Evolutionary conservation across 2,888 invertebrate species (phyloP).

Genomic region (Leptogaster cylindrica): DNA sequence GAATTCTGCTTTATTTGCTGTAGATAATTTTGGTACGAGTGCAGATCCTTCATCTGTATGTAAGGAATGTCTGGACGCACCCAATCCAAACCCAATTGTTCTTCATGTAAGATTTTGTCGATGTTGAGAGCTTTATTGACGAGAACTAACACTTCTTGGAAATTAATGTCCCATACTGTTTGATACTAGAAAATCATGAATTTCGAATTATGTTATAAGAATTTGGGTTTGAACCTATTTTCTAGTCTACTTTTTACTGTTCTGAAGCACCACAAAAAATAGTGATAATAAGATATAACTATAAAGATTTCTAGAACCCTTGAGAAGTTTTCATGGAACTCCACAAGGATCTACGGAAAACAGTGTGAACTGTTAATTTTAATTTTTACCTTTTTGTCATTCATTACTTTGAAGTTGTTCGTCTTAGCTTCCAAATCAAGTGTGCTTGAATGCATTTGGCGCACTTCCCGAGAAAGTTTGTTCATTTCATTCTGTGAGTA

Average conservation of each 20-base stretch:
- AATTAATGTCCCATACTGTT: conserved; percentile 70
- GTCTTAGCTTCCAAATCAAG: conserved; percentile 74
- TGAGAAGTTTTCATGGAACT: too few species aligned
- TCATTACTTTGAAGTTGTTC: conserved; percentile 68
- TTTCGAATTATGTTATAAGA: too few species aligned
- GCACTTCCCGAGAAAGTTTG: conserved; percentile 72
- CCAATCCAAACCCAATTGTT: conserved; percentile 69
- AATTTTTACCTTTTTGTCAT: conserved; percentile 67
- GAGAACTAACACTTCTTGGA: conserved; percentile 63
- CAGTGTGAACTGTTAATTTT: neutral
- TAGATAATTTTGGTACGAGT: conserved; percentile 58
- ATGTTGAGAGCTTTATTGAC: conserved; percentile 65
- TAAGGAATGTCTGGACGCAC: conserved; percentile 60
- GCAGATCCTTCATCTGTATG: conserved; percentile 61
- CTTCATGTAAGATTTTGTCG: conserved; percentile 69
- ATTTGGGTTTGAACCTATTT: too few species aligned
- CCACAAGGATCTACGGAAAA: too few species aligned
- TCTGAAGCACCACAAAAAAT: too few species aligned
- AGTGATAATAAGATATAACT: too few species aligned
- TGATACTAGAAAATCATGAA: conserved; percentile 50
- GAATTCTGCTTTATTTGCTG: neutral
- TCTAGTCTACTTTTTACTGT: too few species aligned
- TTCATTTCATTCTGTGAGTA: conserved; percentile 71
- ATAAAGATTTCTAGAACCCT: too few species aligned
- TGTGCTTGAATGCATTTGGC: conserved; percentile 70